These are phyloP conservation scores for Limnephilus lunatus DNA, from an alignment of 2,888 invertebrate species.

Conservation along the genomic window DNA sequence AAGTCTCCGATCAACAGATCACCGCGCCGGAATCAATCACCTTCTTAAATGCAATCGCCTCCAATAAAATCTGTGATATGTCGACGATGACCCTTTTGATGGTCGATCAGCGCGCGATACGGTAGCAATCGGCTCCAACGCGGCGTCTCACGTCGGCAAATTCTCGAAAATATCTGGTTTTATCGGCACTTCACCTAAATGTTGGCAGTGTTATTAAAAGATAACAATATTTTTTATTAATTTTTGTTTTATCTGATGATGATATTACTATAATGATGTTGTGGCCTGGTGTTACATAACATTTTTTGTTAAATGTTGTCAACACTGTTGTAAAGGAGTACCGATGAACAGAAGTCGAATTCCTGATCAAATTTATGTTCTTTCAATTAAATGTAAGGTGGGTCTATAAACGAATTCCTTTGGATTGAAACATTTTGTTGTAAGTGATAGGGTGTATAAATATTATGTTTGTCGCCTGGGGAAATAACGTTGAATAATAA, in stretches of 20 bases:
- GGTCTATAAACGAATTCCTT: not conserved
- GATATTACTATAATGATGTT: not conserved
- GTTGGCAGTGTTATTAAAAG: not conserved
- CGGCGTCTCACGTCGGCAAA: not conserved
- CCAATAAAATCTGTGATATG: not conserved
- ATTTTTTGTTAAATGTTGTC: not conserved
- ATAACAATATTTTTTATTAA: not conserved
- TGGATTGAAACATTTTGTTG: not conserved
- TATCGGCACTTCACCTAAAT: not conserved
- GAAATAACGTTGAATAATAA: not conserved
- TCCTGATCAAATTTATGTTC: not conserved
- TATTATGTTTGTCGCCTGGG: not conserved
- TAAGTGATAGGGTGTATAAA: not conserved
- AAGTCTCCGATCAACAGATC: not conserved
- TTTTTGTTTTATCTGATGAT: not conserved
- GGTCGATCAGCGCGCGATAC: not conserved
- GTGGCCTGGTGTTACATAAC: not conserved
- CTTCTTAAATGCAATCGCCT: conserved; percentile 20
- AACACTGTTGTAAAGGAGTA: not conserved
- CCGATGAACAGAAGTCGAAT: not conserved
- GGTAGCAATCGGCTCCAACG: not conserved
- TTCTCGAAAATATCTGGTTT: not conserved
- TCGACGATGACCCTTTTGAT: not conserved
- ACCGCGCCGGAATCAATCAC: conserved; percentile 16
- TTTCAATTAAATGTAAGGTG: not conserved